phyloP scores from a whole-genome alignment of 2,797 vertebrate species.

The Brachyrhaphis roseni region DNA sequence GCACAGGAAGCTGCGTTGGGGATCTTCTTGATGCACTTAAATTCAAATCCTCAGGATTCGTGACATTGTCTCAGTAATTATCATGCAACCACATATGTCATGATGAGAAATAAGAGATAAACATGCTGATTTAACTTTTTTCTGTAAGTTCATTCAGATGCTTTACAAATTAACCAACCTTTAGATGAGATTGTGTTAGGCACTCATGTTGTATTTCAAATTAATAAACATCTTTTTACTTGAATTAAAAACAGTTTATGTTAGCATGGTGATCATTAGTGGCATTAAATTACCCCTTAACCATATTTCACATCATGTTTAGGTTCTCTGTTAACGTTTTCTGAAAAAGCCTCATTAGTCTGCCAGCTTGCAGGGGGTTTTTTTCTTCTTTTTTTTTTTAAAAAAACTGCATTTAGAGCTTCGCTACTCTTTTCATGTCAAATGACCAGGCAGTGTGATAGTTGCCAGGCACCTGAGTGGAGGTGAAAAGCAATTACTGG shows the following conservation, averaged over 20 bases:
- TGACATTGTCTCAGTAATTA: slow-evolving; percentile 28
- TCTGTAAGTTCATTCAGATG: slow-evolving; percentile 15
- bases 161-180: background rate
- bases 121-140: slow-evolving; percentile 31
- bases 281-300: background rate
- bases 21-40: slow-evolving; percentile 54
- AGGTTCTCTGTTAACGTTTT: slow-evolving; percentile 51
- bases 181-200: background rate
- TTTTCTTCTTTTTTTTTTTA: slow-evolving; percentile 21
- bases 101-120: slow-evolving; percentile 59
- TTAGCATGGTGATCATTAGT: background rate
- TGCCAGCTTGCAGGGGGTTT: slow-evolving; percentile 18
- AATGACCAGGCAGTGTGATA: slow-evolving; percentile 33
- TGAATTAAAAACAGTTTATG: background rate
- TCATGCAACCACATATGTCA: slow-evolving; percentile 53
- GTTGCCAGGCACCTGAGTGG: slow-evolving; percentile 77
- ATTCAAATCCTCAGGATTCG: slow-evolving; percentile 42
- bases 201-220: background rate
- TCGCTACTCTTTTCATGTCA: slow-evolving; percentile 61
- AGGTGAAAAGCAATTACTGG: slow-evolving; percentile 70
- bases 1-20: slow-evolving; percentile 28
- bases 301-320: slow-evolving; percentile 31
- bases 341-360: slow-evolving; percentile 28
- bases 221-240: background rate
- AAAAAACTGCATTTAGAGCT: slow-evolving; percentile 67